A percentile compares a stretch with the other conserved stretches of the same genome.
These are phyloP conservation scores for Enteromius radiatus DNA, from an alignment of 2,797 vertebrate species.

Conservation along the genomic window DNA sequence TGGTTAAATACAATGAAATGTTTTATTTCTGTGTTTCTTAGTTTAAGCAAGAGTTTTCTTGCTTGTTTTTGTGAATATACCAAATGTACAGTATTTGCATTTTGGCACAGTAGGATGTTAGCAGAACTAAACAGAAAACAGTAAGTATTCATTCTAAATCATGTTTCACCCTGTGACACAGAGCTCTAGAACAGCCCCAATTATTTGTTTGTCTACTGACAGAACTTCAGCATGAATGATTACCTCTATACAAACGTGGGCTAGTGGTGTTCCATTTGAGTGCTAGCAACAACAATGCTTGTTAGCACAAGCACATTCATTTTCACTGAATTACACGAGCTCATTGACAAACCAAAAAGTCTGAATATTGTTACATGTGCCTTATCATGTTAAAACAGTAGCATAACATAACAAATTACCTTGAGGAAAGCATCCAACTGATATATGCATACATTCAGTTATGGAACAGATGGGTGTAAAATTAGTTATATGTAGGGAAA, in stretches of 20 bases:
- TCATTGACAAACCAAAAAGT: background rate
- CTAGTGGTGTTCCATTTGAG: slow-evolving; percentile 27
- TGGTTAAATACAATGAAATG: background rate
- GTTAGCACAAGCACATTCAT: slow-evolving; percentile 25
- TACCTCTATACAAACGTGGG: slow-evolving; percentile 18
- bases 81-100: background rate
- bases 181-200: slow-evolving; percentile 10
- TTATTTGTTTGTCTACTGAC: slow-evolving; percentile 40
- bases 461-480: background rate
- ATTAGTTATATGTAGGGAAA: background rate
- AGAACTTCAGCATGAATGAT: slow-evolving; percentile 39
- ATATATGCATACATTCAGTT: background rate
- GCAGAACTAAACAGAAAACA: slow-evolving; percentile 12
- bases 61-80: background rate
- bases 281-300: slow-evolving; percentile 32
- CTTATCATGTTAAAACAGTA: slow-evolving; percentile 36
- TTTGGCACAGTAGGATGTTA: background rate
- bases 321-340: slow-evolving; percentile 16
- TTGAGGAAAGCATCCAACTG: background rate
- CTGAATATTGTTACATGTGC: slow-evolving; percentile 9
- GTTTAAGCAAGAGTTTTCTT: background rate
- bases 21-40: background rate
- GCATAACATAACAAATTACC: slow-evolving; percentile 24
- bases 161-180: slow-evolving; percentile 8
- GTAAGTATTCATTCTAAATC: slow-evolving; percentile 22